Base-by-base conservation (phyloP, 92 coral and sea anemone species). In the Desmophyllum pertusum region DNA sequence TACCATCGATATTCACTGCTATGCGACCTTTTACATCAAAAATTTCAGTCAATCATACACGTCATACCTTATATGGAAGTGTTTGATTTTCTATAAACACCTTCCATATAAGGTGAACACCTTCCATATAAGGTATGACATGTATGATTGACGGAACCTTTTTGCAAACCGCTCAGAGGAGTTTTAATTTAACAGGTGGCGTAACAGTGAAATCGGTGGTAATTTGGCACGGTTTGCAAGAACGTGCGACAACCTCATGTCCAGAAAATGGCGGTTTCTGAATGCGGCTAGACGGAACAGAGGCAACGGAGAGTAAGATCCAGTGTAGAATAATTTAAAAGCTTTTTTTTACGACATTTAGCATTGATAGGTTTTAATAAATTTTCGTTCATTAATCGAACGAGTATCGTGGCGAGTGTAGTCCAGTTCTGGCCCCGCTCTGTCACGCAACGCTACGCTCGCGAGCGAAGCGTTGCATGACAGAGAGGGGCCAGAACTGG, bases 291-390 rank as follows among this genome's bases (percentile, higher is more conserved):
- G 10, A 35, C 41, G 17, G 41, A 15, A 17, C 71, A 19, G 10
- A 3, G 23, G 73, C 73, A 15, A 21, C 42, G 6, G 18, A 10
- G 33, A 67, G 10, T 25, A 19, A 67, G 42, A 36, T 67, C n/a
- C 72, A 21, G 13, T 5, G 10, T 35, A 4, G 9, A 66, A 33
- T 66, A 18, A 66, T 14, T 66, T 15, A 17, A 67, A 19, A 37
- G 45, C 73, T 36, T 66, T 66, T 59, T 30, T 67, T 67, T 21
- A 38, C 25, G 73, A 67, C 73, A 18, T 67, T 67, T 67, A 67
- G 73, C 7, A 67, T 67, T 67, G n/a, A 67, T 37, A 67, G 73
- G 40, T 5, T 67, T 67, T 36, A 67, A 65, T 17, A 67, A 38
- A 35, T 37, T 65, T 35, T 33, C 70, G 70, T 65, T 65, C 70